A percentile compares a stretch with the other conserved stretches of the same genome.
phyloP scores from a whole-genome alignment of 2,797 vertebrate species.

The Poecilia velifera region DNA sequence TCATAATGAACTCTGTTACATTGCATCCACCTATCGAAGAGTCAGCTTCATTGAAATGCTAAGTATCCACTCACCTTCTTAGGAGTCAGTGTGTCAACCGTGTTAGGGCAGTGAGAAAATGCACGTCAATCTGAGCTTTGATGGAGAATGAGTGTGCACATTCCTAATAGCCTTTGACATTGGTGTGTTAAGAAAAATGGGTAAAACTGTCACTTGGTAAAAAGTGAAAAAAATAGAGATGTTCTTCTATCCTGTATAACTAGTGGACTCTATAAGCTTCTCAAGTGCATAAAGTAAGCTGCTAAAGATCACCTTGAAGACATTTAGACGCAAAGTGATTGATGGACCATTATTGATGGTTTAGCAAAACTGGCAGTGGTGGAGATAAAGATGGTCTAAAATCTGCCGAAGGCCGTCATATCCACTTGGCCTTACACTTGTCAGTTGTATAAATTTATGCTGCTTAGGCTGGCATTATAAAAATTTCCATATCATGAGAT shows the following conservation, averaged over 20 bases:
- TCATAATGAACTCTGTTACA: constrained; percentile 66
- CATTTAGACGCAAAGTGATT: constrained; percentile 53
- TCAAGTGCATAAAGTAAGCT: constrained; percentile 32
- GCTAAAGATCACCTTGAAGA: constrained; percentile 68
- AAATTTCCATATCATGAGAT: constrained; percentile 62
- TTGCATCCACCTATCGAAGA: constrained; percentile 63
- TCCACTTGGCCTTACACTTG: constrained; percentile 59
- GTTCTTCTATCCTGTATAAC: constrained; percentile 15
- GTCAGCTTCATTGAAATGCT: constrained; percentile 70
- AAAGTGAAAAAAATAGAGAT: constrained; percentile 21
- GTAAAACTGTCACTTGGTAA: constrained; percentile 16
- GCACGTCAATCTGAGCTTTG: constrained; percentile 61
- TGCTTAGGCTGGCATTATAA: constrained; percentile 63
- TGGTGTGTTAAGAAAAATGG: constrained; percentile 36
- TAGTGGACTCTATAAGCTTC: constrained; percentile 25
- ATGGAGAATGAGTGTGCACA: constrained; percentile 46
- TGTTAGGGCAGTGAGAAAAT: constrained; percentile 69
- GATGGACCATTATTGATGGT: constrained; percentile 58
- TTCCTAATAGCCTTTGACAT: constrained; percentile 50
- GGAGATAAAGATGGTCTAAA: constrained; percentile 63
- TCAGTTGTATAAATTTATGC: constrained; percentile 64
- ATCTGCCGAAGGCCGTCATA: constrained; percentile 68
- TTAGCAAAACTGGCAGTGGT: constrained; percentile 55
- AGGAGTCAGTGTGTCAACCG: constrained; percentile 54
- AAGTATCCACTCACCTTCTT: constrained; percentile 54